A percentile compares a stretch with the other conserved stretches of the same genome.
phyloP scores from a whole-genome alignment of 2,113 vertebrate species.

The Mesembrinibis cayennensis region DNA sequence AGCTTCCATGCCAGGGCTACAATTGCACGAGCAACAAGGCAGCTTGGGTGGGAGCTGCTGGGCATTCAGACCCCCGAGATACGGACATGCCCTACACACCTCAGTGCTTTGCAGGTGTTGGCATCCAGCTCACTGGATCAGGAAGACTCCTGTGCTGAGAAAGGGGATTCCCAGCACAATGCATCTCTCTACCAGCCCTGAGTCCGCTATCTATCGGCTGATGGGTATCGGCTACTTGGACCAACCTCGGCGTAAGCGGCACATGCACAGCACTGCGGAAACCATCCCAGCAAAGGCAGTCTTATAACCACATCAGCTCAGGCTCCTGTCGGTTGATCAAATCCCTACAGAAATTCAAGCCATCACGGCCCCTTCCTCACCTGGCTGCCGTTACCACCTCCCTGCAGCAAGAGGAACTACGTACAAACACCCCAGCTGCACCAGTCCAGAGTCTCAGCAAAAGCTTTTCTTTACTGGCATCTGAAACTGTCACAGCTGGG shows the following conservation, averaged over 20 bases:
- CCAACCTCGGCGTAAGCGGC: neutral
- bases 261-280: neutral
- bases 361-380: neutral
- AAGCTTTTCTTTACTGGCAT: neutral
- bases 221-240: neutral
- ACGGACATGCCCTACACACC: neutral
- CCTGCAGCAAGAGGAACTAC: neutral
- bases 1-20: neutral
- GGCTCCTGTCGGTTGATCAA: neutral
- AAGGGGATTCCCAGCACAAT: neutral
- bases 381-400: neutral
- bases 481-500: neutral
- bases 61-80: neutral
- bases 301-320: neutral
- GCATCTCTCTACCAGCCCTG: neutral
- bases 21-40: neutral
- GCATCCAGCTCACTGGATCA: neutral
- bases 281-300: neutral
- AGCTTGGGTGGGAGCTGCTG: neutral
- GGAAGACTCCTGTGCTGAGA: neutral
- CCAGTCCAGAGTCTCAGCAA: neutral
- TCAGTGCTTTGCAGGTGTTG: neutral
- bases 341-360: neutral
- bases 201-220: neutral
- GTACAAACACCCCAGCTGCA: neutral